phyloP scores from a whole-genome alignment of 2,888 invertebrate species.

The Tetragonisca angustula region DNA sequence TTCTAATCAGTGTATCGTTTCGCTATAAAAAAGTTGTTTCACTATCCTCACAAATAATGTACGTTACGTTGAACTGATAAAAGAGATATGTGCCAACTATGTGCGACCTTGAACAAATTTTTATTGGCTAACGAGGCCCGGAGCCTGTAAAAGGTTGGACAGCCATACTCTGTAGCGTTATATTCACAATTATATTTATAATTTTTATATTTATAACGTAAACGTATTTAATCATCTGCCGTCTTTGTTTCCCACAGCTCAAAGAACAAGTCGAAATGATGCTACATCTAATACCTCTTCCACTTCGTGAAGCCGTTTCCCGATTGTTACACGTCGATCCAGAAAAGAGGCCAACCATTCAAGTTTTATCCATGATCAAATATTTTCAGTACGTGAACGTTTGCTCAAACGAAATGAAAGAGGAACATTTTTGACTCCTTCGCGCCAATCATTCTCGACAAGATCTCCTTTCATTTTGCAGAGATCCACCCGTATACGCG shows the following conservation, averaged over 20 bases:
- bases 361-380: conserved; percentile 94
- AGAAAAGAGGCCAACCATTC: conserved; percentile 94
- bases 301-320: conserved; percentile 94
- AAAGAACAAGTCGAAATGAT: conserved; percentile 92
- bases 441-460: background rate
- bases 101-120: too few species aligned
- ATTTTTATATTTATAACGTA: too few species aligned
- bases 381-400: conserved; percentile 86
- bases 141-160: background rate
- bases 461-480: conserved; percentile 80
- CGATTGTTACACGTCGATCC: conserved; percentile 93
- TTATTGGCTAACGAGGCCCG: too few species aligned
- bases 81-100: too few species aligned
- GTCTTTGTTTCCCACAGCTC: conserved; percentile 86
- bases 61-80: too few species aligned
- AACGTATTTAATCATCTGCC: background rate
- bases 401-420: too few species aligned
- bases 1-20: too few species aligned
- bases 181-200: too few species aligned
- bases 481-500: conserved; percentile 95
- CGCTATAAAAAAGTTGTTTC: too few species aligned
- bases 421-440: background rate
- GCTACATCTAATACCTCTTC: conserved; percentile 91
- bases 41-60: too few species aligned
- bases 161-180: too few species aligned